A percentile compares a stretch with the other conserved stretches of the same genome.
Evolutionary conservation across 2,888 invertebrate genomes (phyloP).

Genomic region (Caenorhabditis doughertyi): DNA sequence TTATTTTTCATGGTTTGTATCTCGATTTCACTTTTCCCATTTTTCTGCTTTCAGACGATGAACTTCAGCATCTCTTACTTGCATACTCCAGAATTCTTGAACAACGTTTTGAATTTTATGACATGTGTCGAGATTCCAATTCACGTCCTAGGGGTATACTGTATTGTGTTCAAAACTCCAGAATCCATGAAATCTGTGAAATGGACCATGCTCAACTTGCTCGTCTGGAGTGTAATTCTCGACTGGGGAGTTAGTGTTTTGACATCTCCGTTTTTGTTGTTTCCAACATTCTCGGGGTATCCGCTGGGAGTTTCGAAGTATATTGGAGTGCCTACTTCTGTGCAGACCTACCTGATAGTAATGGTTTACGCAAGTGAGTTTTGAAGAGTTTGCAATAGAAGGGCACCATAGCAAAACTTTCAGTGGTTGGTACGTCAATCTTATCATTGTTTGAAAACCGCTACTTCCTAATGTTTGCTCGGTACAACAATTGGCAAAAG

Average conservation of each 20-base stretch:
- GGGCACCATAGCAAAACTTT: no score
- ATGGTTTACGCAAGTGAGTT: conserved; percentile 27
- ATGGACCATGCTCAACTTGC: conserved; percentile 33
- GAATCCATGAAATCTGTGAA: conserved; percentile 42
- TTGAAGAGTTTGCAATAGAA: not conserved
- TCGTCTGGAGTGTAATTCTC: conserved; percentile 28
- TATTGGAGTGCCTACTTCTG: not conserved
- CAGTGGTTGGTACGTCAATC: conserved; percentile 19
- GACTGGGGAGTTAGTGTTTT: conserved; percentile 16
- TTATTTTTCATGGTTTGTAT: no score
- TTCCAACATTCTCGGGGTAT: conserved; percentile 16
- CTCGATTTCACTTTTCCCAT: not conserved
- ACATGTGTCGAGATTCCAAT: conserved; percentile 27
- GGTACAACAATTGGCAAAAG: not conserved
- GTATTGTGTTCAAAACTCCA: conserved; percentile 43
- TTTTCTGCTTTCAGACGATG: conserved; percentile 1
- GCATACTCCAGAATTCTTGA: conserved; percentile 1
- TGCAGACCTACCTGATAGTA: conserved; percentile 8
- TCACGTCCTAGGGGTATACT: conserved; percentile 37
- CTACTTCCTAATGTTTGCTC: conserved; percentile 13
- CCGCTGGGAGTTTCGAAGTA: conserved; percentile 16
- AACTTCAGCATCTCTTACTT: conserved; percentile 8
- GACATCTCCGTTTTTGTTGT: conserved; percentile 6
- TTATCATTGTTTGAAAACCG: conserved; percentile 15
- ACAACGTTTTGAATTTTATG: not conserved